phyloP scores from a whole-genome alignment of 2,797 vertebrate species.

The Simalia tracyae region DNA sequence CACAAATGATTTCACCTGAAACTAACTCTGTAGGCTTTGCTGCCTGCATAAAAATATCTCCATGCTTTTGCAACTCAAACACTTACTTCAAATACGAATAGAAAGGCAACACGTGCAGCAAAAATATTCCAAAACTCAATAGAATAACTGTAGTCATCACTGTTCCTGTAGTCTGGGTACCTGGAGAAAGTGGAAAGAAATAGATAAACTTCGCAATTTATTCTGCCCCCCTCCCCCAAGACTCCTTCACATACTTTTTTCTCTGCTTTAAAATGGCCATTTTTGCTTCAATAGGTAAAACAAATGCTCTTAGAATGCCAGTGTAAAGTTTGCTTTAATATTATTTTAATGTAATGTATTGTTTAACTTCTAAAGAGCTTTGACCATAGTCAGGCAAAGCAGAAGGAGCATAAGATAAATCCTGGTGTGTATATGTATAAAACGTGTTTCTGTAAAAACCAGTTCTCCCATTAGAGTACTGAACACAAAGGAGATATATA shows the following conservation, averaged over 20 bases:
- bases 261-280: neutral
- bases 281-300: neutral
- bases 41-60: neutral
- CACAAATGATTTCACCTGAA: accelerated
- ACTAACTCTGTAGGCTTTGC: neutral
- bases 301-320: neutral
- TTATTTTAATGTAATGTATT: neutral
- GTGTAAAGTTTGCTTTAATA: neutral
- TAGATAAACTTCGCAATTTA: neutral
- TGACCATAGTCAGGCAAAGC: neutral
- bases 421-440: neutral
- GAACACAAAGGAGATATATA: neutral
- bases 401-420: neutral
- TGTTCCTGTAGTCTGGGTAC: slow-evolving; percentile 87
- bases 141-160: slow-evolving; percentile 78
- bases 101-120: slow-evolving; percentile 86
- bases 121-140: slow-evolving; percentile 91
- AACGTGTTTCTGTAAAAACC: neutral
- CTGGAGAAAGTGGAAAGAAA: slow-evolving; percentile 61
- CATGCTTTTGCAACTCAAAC: neutral
- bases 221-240: neutral
- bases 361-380: neutral
- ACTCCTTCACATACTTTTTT: neutral
- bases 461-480: neutral
- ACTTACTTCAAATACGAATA: slow-evolving; percentile 91